Evolutionary conservation across 53 echinoderm and acorn worm genomes (phyloP), one percentile per base, ranked within the genome.

Genomic region (Glandiceps talaboti): DNA sequence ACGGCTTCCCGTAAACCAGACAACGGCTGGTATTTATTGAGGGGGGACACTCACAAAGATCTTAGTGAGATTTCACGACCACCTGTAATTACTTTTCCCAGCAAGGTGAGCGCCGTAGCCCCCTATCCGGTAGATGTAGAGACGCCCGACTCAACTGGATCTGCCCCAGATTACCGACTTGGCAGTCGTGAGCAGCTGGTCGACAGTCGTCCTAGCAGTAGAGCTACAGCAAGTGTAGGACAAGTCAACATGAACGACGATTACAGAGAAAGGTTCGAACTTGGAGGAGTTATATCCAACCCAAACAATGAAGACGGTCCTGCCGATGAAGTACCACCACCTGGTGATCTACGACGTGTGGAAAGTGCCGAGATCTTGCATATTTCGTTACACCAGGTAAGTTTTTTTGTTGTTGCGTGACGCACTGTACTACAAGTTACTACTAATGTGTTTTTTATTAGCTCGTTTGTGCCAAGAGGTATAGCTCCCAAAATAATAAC

Each of bases 301-400:
- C n/a, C n/a, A n/a, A 20, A 45, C 6, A 45, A 45, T 20, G 64
- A 20, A 6, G 20, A 45, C 20, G 6, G 20, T 20, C 6, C 6
- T 20, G 64, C 6, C 6, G 64, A 45, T 12, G 64, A 45, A 20
- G 64, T 45, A 20, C 64, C 64, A 20, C 64, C 64, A 45, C 64
- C 6, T 6, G 85, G 80, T 28, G 87, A 76, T 31, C 76, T 95
- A 25, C 30, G 77, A 29, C 74, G 77, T 79, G 90, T 88, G 85
- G 92, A 92, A 30, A 95, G 95, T 78, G 75, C 87, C 30, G 95
- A 95, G 31, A 92, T 90, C 82, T 81, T 95, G 1, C 85, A 78
- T 28, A 32, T 92, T 29, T 90, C 90, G 28, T 82, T 95, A 30
- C 95, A 95, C 81, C 95, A 95, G 95, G 95, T 95, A 75, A 27